phyloP scores from a whole-genome alignment of 2,113 vertebrate species.

The Ammodramus savannarum region DNA sequence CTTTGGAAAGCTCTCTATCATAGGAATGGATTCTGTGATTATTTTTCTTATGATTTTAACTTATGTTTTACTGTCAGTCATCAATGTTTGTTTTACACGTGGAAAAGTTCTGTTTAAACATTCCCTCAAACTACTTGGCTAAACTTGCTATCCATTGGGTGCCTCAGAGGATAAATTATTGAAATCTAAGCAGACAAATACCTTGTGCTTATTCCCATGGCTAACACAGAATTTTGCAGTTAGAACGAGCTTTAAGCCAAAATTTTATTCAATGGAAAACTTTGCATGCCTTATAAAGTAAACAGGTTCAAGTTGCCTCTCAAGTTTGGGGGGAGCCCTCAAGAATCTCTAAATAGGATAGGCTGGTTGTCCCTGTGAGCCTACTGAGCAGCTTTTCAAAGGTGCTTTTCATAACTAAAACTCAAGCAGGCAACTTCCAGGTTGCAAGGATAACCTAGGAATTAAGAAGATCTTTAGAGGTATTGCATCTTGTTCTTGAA shows the following conservation, averaged over 20 bases:
- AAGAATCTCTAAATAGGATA: neutral
- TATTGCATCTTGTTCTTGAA: neutral
- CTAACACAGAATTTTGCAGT: constrained; percentile 45
- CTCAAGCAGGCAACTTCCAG: neutral
- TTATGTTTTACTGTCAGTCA: constrained; percentile 50
- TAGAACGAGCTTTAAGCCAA: constrained; percentile 22
- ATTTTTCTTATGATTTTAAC: constrained; percentile 49
- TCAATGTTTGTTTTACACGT: constrained; percentile 24
- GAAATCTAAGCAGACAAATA: constrained; percentile 60
- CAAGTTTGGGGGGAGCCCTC: neutral
- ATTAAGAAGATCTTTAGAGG: neutral
- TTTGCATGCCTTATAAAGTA: neutral
- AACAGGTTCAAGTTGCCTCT: neutral
- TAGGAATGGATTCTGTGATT: neutral
- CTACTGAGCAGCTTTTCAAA: neutral
- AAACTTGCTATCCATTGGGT: constrained; percentile 32
- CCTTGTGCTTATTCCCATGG: constrained; percentile 52
- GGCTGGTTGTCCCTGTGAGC: neutral
- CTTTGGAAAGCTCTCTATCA: neutral
- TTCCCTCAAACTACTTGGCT: constrained; percentile 46
- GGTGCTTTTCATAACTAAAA: neutral
- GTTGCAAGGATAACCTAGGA: neutral
- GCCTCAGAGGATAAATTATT: constrained; percentile 50
- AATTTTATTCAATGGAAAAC: constrained; percentile 26
- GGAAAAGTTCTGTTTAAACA: constrained; percentile 60